These are phyloP conservation scores for Echeneis naucrates DNA, from an alignment of 2,797 vertebrate genomes.

Conservation along the genomic window DNA sequence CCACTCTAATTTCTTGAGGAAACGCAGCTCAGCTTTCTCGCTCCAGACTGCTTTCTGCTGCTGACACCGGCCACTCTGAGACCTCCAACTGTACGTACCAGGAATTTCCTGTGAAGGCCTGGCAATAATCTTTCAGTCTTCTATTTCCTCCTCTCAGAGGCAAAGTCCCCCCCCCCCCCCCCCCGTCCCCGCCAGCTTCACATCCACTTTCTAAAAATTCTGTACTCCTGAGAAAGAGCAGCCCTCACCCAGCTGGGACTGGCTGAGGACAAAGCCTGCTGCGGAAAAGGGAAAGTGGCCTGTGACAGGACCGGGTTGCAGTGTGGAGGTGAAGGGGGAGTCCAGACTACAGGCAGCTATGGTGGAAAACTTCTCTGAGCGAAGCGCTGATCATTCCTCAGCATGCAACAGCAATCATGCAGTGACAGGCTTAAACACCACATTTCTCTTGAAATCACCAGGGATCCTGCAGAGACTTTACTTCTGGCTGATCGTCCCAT, in stretches of 20 bases:
- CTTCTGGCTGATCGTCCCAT: slow-evolving; percentile 6
- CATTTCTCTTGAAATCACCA: not conserved
- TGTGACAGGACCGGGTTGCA: slow-evolving; percentile 25
- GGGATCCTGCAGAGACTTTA: not conserved
- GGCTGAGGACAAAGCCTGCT: not conserved
- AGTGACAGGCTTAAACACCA: slow-evolving; percentile 33
- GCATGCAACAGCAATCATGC: slow-evolving; percentile 11
- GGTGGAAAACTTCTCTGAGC: slow-evolving; percentile 38
- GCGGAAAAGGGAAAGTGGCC: slow-evolving; percentile 5
- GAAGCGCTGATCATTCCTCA: slow-evolving; percentile 13
- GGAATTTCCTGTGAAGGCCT: slow-evolving; percentile 72
- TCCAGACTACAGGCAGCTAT: not conserved
- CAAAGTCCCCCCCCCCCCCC: not conserved
- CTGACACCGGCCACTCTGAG: slow-evolving; percentile 52
- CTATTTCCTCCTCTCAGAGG: slow-evolving; percentile 53
- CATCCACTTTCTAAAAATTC: slow-evolving; percentile 35
- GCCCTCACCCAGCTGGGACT: not conserved
- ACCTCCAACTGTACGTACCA: slow-evolving; percentile 52
- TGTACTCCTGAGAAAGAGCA: slow-evolving; percentile 10
- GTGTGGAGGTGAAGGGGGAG: slow-evolving; percentile 24
- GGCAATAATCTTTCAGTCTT: slow-evolving; percentile 60
- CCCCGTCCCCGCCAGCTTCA: too few relatives aligned
- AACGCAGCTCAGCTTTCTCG: slow-evolving; percentile 29
- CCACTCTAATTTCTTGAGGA: slow-evolving; percentile 44
- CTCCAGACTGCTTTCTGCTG: slow-evolving; percentile 19